Conservation (phyloP, 2,797 vertebrate genomes). For the Nannoperca obscura region DNA sequence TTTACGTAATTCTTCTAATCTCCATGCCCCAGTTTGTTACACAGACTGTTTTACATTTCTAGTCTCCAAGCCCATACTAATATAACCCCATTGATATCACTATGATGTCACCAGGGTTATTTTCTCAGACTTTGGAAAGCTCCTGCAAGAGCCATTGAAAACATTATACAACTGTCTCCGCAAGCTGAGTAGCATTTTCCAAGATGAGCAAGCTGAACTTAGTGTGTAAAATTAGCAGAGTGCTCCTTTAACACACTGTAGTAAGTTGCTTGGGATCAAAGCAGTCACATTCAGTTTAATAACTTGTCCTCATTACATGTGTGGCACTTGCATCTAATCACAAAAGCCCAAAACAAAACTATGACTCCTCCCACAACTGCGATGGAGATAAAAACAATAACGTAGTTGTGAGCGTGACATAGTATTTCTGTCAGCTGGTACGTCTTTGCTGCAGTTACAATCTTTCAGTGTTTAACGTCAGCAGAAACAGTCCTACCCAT, state of each 20-base stretch:
- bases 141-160: neutral
- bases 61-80: neutral
- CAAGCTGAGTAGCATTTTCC: neutral
- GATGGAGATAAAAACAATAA: conserved; percentile 38
- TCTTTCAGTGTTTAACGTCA: conserved; percentile 35
- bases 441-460: conserved; percentile 28
- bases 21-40: too few relatives aligned
- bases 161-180: neutral
- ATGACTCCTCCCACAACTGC: neutral
- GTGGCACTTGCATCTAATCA: conserved; percentile 60
- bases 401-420: conserved; percentile 29
- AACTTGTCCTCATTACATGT: conserved; percentile 5
- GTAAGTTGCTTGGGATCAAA: neutral
- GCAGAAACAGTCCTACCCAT: conserved; percentile 59
- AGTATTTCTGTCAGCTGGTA: conserved; percentile 46
- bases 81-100: neutral
- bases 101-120: conserved; percentile 11
- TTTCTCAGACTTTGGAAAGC: neutral
- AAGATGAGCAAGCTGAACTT: neutral
- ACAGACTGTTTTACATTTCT: neutral
- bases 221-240: neutral
- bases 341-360: conserved; percentile 34
- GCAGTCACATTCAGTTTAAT: neutral
- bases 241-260: neutral
- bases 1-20: neutral